Percentiles rank a stretch among this genome's conserved stretches.
Conservation (phyloP, 2,797 vertebrate genomes). For the Iguana delicatissima region DNA sequence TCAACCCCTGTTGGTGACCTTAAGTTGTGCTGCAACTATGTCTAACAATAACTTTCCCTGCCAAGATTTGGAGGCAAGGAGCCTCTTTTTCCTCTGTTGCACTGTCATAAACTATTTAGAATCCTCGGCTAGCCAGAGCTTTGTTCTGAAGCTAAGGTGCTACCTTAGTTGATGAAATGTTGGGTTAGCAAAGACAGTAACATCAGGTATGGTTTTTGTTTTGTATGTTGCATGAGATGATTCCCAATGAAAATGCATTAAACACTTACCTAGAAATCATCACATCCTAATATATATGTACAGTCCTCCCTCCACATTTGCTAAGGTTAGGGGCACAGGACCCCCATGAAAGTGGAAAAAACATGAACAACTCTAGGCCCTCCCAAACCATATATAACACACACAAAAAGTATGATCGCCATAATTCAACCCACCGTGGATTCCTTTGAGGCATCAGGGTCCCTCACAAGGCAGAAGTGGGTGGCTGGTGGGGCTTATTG, state of each 20-base stretch:
- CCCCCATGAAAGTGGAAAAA: too few relatives aligned
- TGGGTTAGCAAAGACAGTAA: not conserved
- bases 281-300: not conserved
- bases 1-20: too few relatives aligned
- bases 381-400: too few relatives aligned
- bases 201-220: not conserved
- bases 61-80: not conserved
- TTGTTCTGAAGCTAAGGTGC: not conserved
- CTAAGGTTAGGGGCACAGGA: too few relatives aligned
- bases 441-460: too few relatives aligned
- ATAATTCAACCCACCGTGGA: too few relatives aligned
- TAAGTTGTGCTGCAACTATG: not conserved
- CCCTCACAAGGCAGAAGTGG: too few relatives aligned
- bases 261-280: not conserved
- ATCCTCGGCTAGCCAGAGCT: not conserved
- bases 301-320: too few relatives aligned
- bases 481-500: too few relatives aligned
- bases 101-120: not conserved
- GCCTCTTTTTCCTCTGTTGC: not conserved
- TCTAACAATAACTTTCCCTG: not conserved
- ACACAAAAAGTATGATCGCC: too few relatives aligned
- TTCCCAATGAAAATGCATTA: not conserved
- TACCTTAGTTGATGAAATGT: too few relatives aligned
- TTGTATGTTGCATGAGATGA: not conserved
- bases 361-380: too few relatives aligned